Evolutionary conservation across 2,113 vertebrate genomes (phyloP).

Genomic region (Rostratula benghalensis): DNA sequence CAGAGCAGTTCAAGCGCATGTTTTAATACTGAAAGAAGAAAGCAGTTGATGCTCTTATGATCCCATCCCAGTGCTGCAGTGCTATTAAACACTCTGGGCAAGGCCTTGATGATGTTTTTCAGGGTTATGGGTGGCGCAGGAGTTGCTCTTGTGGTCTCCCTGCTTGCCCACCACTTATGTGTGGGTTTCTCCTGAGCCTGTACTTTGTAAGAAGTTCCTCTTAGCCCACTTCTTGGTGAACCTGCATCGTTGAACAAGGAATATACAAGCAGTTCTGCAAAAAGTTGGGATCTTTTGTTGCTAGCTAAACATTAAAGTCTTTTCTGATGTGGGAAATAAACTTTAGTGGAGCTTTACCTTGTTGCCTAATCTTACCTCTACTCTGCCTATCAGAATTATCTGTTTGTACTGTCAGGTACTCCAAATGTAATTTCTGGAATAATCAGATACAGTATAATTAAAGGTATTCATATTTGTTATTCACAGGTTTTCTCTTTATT

Average conservation of each 20-base stretch:
- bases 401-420: not conserved
- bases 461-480: not conserved
- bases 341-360: not conserved
- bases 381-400: not conserved
- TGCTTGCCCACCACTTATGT: rapidly evolving
- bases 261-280: not conserved
- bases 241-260: not conserved
- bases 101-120: not conserved
- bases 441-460: not conserved
- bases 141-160: not conserved
- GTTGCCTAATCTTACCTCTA: not conserved
- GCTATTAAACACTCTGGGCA: not conserved
- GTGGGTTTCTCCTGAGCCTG: not conserved
- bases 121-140: not conserved
- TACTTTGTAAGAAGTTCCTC: not conserved
- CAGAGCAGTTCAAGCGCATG: not conserved
- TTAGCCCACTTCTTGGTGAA: not conserved
- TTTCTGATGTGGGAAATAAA: not conserved
- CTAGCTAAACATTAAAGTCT: not conserved
- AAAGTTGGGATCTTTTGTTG: not conserved
- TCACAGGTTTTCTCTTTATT: not conserved
- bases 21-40: not conserved
- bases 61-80: not conserved
- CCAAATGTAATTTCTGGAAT: not conserved
- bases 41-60: not conserved